A percentile compares a stretch with the other conserved stretches of the same genome.
These are phyloP conservation scores for Denticeps clupeoides DNA, from an alignment of 2,797 vertebrate genomes.

Conservation along the genomic window DNA sequence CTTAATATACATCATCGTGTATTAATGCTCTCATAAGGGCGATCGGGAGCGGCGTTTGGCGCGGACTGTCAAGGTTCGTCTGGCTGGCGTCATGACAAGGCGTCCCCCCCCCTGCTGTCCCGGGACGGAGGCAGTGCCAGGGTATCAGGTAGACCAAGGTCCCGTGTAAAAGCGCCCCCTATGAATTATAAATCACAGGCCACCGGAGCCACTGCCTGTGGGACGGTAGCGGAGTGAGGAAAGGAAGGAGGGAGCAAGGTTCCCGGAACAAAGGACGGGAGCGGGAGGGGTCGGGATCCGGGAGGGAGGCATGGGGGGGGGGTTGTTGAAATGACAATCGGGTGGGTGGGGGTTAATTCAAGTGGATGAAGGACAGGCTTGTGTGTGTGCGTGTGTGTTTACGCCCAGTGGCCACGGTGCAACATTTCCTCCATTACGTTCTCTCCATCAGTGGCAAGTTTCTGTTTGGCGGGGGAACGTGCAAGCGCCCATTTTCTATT, in stretches of 20 bases:
- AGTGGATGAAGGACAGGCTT: background rate
- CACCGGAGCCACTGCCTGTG: conserved; percentile 71
- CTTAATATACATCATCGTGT: no score
- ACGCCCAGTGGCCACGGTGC: no score
- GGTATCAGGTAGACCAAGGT: conserved; percentile 75
- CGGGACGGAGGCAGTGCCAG: conserved; percentile 57
- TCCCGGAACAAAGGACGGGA: conserved; percentile 68
- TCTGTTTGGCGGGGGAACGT: no score
- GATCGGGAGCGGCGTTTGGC: conserved; percentile 35
- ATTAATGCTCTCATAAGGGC: no score
- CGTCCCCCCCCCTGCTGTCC: conserved; percentile 38
- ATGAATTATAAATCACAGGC: conserved; percentile 82
- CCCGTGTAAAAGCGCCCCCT: conserved; percentile 73
- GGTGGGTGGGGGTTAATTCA: background rate
- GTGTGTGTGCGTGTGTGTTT: background rate
- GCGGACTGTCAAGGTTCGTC: conserved; percentile 45
- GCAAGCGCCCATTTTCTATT: no score
- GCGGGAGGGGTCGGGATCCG: conserved; percentile 40
- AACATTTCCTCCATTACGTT: no score
- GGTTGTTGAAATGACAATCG: conserved; percentile 10
- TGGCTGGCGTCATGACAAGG: conserved; percentile 57
- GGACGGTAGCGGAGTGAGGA: conserved; percentile 57
- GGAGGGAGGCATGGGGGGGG: conserved; percentile 22
- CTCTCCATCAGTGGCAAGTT: no score
- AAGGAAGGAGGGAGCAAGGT: conserved; percentile 57